Conservation (phyloP, 1,140 invertebrate species). For the Leptinotarsa lineolata region DNA sequence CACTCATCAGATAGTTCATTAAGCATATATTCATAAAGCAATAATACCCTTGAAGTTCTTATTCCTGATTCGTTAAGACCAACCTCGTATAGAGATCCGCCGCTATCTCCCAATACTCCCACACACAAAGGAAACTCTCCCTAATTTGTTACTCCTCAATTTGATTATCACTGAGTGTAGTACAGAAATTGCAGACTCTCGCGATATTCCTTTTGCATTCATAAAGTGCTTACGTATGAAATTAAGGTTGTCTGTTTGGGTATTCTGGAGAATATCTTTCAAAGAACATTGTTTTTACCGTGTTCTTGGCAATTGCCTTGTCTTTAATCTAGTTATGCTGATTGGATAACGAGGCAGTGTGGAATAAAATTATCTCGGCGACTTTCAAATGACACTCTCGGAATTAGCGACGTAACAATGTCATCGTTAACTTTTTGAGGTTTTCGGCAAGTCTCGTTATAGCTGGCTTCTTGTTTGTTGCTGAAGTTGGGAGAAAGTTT, state of each 20-base stretch:
- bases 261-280: background rate
- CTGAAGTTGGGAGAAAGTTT: background rate
- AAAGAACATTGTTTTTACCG: background rate
- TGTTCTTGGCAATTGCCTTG: background rate
- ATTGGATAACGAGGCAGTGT: conserved; percentile 5
- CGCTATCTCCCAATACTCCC: background rate
- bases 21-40: no score
- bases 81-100: no score
- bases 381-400: background rate
- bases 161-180: background rate
- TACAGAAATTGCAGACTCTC: background rate
- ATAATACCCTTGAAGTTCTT: no score
- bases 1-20: no score
- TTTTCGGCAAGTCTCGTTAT: background rate
- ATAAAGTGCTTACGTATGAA: conserved; percentile 3
- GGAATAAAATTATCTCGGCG: conserved; percentile 8
- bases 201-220: background rate
- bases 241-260: conserved; percentile 3
- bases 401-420: background rate
- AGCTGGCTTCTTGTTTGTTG: background rate
- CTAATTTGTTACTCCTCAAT: background rate
- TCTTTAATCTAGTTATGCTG: background rate
- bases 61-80: no score
- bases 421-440: background rate
- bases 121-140: conserved; percentile 1